Base-by-base conservation (phyloP, 2,113 vertebrate species). In the Perccottus glenii region DNA sequence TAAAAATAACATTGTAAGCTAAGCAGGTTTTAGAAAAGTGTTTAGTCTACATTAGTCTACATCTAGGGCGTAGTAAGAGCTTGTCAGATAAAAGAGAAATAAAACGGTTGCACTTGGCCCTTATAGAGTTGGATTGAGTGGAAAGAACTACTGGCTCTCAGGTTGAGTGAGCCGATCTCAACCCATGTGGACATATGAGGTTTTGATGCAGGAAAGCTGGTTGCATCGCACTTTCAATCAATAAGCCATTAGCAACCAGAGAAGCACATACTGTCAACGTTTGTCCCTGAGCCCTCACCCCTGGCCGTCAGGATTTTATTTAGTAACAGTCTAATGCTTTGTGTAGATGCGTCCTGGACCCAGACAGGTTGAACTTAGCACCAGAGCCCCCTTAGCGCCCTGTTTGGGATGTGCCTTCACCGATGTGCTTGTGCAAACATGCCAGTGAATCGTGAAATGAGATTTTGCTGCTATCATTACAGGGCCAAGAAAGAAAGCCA, bases 381-480 rank as follows among this genome's bases (percentile, higher is more conserved):
- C 69, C 53, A 42, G 57, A 55, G 46, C 56, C 68, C 83, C 64
- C 77, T 78, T 19, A 5, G 65, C 78, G 78, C 75, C 52, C 52
- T 82, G 70, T 76, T 67, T 32, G 56, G 71, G 74, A 79, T 70
- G 75, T 69, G 79, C 73, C 79, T 75, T 59, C 61, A 67, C 75
- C 45, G 77, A 75, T 74, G 77, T 11, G 77, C 63, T 55, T 92
- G 89, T 83, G 81, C 85, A 89, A 90, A 90, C 89, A 88, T 10
- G 60, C 83, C 92, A 90, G 85, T 73, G 87, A 90, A 72, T 86
- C 82, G 83, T 93, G 91, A 93, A 93, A 92, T 92, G 81, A 91
- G 89, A 91, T 90, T 92, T 92, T 65, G 65, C 67, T 83, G 52
- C 88, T 82, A 69, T 91, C 87, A 80, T 87, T 86, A 86, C 85